Evolutionary conservation across 2,797 vertebrate genomes (phyloP).

Genomic region (Sarcoramphus papa): DNA sequence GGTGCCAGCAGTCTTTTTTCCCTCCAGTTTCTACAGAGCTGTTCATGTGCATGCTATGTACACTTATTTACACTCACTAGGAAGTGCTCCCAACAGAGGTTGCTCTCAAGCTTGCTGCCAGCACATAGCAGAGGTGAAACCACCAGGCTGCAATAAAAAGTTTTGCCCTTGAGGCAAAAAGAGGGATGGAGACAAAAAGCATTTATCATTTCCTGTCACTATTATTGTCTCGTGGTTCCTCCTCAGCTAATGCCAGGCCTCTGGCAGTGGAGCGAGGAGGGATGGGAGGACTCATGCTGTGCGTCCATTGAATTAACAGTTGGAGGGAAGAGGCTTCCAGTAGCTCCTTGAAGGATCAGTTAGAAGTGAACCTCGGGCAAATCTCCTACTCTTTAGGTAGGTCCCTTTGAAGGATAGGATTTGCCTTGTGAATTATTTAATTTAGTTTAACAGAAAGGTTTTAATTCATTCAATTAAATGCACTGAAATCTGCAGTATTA

Average conservation of each 20-base stretch:
- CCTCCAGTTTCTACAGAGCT: not conserved
- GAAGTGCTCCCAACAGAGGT: not conserved
- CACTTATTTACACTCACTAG: not conserved
- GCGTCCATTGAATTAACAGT: slow-evolving; percentile 16
- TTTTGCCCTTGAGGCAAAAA: slow-evolving; percentile 34
- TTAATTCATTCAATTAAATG: not conserved
- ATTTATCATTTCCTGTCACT: slow-evolving; percentile 59
- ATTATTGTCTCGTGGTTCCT: slow-evolving; percentile 37
- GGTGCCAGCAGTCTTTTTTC: not conserved
- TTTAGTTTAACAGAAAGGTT: slow-evolving; percentile 14
- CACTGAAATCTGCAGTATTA: not conserved
- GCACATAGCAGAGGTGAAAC: slow-evolving; percentile 22
- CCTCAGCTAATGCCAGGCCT: slow-evolving; percentile 41
- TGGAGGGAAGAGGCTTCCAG: slow-evolving; percentile 13
- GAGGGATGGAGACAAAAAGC: slow-evolving; percentile 37
- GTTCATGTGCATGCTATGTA: not conserved
- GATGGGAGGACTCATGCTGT: slow-evolving; percentile 32
- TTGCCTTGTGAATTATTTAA: not conserved
- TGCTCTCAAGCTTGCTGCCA: not conserved
- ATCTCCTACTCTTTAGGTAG: not conserved
- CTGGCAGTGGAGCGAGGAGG: slow-evolving; percentile 9
- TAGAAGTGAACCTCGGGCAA: slow-evolving; percentile 2
- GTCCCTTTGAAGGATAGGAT: not conserved
- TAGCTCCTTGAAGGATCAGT: slow-evolving; percentile 29
- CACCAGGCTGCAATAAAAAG: slow-evolving; percentile 34